Evolutionary conservation across 2,113 vertebrate genomes (phyloP).

Genomic region (Platanista minor): DNA sequence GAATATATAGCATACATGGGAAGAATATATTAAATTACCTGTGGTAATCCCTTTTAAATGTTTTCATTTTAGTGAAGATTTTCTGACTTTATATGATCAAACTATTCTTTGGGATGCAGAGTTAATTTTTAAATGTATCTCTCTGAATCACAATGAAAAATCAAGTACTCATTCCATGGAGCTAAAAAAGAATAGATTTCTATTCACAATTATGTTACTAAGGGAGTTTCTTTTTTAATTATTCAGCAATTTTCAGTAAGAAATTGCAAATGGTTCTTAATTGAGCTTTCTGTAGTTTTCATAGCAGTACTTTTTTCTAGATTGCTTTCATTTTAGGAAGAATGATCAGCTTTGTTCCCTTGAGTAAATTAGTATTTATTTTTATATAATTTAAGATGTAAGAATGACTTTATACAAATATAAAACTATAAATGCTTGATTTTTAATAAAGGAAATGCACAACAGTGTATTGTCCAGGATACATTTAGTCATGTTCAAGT

Average conservation of each 20-base stretch:
- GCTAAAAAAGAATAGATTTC: conserved; percentile 15
- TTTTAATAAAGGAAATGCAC: neutral
- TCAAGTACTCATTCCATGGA: neutral
- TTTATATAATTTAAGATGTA: conserved; percentile 26
- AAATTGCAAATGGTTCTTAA: conserved; percentile 2
- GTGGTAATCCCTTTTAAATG: neutral
- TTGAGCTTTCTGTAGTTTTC: neutral
- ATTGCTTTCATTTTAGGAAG: conserved; percentile 38
- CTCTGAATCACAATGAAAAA: neutral
- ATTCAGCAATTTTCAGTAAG: neutral
- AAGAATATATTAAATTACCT: neutral
- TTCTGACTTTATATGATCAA: conserved; percentile 6
- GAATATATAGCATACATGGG: neutral
- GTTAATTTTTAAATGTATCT: neutral
- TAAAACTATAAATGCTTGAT: neutral
- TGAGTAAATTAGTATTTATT: conserved; percentile 17
- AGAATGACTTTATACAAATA: neutral
- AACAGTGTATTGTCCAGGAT: neutral
- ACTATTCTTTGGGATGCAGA: neutral
- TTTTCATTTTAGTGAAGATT: conserved; percentile 23
- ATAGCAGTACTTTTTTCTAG: neutral
- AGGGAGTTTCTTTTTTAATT: conserved; percentile 18
- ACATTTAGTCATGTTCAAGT: neutral
- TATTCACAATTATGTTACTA: neutral
- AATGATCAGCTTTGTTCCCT: neutral